Evolutionary conservation across 2,113 vertebrate genomes (phyloP), one percentile per base, ranked within the genome.

Genomic region (Calonectris borealis): DNA sequence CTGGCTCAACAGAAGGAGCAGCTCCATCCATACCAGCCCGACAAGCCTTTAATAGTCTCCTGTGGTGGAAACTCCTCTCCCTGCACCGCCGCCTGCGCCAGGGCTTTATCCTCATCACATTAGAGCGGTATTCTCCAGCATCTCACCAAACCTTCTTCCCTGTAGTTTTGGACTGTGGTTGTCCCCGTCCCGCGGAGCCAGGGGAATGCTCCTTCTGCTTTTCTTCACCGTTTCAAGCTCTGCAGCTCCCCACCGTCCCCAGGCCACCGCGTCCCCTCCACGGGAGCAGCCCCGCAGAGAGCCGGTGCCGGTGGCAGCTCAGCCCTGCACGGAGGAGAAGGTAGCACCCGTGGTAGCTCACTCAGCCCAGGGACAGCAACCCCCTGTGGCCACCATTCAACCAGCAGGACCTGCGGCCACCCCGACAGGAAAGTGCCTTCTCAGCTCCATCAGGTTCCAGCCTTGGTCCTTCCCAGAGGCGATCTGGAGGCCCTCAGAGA

Each of bases 371-470:
- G 32, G 44, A 57, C 71, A 48, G 29, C 54, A 64, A 29, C 4
- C 3, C 19, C 9, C 72, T 17, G 40, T 0, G 2, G 62, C 49
- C 72, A 60, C n/a, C 11, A 1, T 11, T 60, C 18, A 16, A 10
- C 9, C 71, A 44, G 70, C 32, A 83, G 86, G 20, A 48, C 16
- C 64, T 15, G 26, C 0, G 0, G 11, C 25, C 36, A 27, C 11
- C 51, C 17, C 0, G 0, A 5, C 0, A 0, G 16, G 11, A 20
- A 58, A 61, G 15, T 10, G 9, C n/a, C 42, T 81, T 42, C 49
- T 57, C 72, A 40, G 54, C 12, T 40, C 54, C 71, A 18, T 16
- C 83, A 54, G 34, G 31, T 34, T 83, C n/a, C 61, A 71, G 92
- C n/a, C 32, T 18, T 6, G 42, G 16, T 58, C 70, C 51, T 44